phyloP scores from a whole-genome alignment of 2,113 vertebrate genomes.

The Laterallus jamaicensis region DNA sequence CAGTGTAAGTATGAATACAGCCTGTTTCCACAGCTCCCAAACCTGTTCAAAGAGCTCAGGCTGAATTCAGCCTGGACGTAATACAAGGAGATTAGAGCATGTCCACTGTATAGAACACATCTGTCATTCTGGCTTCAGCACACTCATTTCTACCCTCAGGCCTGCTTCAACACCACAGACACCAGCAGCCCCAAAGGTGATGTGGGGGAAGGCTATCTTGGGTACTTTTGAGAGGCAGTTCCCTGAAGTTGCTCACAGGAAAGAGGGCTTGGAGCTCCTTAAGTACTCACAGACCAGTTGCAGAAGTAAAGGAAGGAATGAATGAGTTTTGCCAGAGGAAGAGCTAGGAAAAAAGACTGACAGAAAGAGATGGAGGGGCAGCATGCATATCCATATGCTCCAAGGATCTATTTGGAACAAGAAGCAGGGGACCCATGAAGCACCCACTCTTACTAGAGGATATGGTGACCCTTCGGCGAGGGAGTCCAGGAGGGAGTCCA shows the following conservation, averaged over 20 bases:
- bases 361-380: background rate
- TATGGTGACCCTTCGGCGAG: slow-evolving; percentile 69
- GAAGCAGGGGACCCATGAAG: background rate
- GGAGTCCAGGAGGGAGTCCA: slow-evolving; percentile 89
- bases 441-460: slow-evolving; percentile 72
- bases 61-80: background rate
- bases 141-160: background rate
- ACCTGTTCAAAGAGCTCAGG: background rate
- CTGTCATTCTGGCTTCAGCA: background rate
- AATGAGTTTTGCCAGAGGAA: slow-evolving; percentile 7
- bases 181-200: background rate
- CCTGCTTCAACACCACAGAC: background rate
- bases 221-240: background rate
- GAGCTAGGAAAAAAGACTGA: background rate
- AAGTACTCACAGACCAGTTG: background rate
- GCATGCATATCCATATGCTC: background rate
- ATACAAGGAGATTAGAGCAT: background rate
- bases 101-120: background rate
- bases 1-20: background rate
- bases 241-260: background rate
- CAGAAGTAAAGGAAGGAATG: background rate
- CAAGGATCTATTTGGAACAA: background rate
- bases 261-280: background rate
- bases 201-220: background rate
- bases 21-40: background rate